These are phyloP conservation scores for Drosophila pullipes DNA, from an alignment of 2,888 invertebrate genomes.

Conservation along the genomic window DNA sequence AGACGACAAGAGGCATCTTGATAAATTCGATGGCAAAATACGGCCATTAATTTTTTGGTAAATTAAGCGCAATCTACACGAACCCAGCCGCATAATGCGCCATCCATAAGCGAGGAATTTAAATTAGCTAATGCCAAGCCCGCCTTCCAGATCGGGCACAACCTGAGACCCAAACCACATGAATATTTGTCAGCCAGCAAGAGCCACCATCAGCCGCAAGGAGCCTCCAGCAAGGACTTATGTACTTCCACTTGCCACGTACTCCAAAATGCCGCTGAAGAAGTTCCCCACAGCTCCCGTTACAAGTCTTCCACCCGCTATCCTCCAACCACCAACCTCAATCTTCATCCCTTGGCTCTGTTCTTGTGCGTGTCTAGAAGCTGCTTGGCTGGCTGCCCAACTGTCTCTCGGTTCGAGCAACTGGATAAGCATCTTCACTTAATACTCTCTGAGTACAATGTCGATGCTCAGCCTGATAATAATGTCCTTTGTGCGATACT, in stretches of 20 bases:
- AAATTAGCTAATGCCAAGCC: slow-evolving; percentile 72
- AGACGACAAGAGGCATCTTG: slow-evolving; percentile 50
- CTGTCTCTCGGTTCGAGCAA: slow-evolving; percentile 22
- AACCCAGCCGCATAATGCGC: slow-evolving; percentile 36
- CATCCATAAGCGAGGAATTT: slow-evolving; percentile 63
- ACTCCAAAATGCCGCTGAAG: slow-evolving; percentile 41
- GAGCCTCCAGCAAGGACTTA: slow-evolving; percentile 9
- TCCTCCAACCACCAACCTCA: not conserved
- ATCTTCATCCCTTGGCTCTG: not conserved
- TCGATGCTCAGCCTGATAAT: slow-evolving; percentile 74
- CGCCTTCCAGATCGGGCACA: slow-evolving; percentile 15
- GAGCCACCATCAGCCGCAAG: slow-evolving; percentile 24
- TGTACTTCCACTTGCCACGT: slow-evolving; percentile 63
- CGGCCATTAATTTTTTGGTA: slow-evolving; percentile 69
- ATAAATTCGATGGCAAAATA: slow-evolving; percentile 61
- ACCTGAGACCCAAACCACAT: slow-evolving; percentile 54
- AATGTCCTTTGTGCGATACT: slow-evolving; percentile 71
- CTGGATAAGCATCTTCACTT: slow-evolving; percentile 79
- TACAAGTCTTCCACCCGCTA: not conserved
- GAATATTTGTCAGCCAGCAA: slow-evolving; percentile 60
- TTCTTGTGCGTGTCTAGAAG: slow-evolving; percentile 35
- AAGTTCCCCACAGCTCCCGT: slow-evolving; percentile 16
- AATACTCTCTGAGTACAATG: slow-evolving; percentile 77
- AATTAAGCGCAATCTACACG: slow-evolving; percentile 67
- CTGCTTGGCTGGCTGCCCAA: slow-evolving; percentile 36